Base-by-base conservation (phyloP, 2,797 vertebrate species). In the Sebastes steindachneri region DNA sequence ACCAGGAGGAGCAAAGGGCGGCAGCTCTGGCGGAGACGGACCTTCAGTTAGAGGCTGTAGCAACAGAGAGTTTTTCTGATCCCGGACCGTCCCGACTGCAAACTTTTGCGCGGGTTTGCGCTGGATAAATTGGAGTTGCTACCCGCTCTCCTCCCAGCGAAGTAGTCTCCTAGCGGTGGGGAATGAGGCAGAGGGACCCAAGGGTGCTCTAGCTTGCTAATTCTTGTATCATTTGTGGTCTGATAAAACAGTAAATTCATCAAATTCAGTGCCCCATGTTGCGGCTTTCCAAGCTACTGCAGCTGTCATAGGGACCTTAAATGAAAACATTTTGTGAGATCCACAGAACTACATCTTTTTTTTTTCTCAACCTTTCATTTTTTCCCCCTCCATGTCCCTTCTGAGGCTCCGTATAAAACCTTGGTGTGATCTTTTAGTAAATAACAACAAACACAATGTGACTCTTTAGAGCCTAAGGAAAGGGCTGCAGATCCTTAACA, bases 1-100 rank as follows among this genome's bases (percentile, higher is more conserved):
- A 41, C 37, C 0, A 41, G 5, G 37, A 41, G 37, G 37, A 41
- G 37, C 0, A 0, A 15, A 41, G 37, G 14, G 37, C 5, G 37
- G 37, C 37, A 15, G 37, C 37, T 41, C 37, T 41, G 37, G 35
- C 0, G 35, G 35, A 37, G 12, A 41, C 37, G 37, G 14, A 41
- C 5, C 37, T 41, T 41, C 37, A 41, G 5, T 41, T 6, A 41
- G 37, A 41, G 37, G 37, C 37, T 41, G 35, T 14, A 37, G 37
- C 37, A 41, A 41, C 37, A 41, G 14, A 41, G 0, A 15, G 37
- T 37, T 41, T 33, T 41, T 15, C 37, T 41, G 37, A 41, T 41
- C 37, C 37, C 0, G 37, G 37, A 41, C 37, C 37, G 14, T 0
- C 37, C 14, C 0, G 0, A 17, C 37, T 45, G 37, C 37, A 45